Evolutionary conservation across 1,140 invertebrate genomes (phyloP), one percentile per base, ranked within the genome.

Genomic region (Octopus bimaculoides): DNA sequence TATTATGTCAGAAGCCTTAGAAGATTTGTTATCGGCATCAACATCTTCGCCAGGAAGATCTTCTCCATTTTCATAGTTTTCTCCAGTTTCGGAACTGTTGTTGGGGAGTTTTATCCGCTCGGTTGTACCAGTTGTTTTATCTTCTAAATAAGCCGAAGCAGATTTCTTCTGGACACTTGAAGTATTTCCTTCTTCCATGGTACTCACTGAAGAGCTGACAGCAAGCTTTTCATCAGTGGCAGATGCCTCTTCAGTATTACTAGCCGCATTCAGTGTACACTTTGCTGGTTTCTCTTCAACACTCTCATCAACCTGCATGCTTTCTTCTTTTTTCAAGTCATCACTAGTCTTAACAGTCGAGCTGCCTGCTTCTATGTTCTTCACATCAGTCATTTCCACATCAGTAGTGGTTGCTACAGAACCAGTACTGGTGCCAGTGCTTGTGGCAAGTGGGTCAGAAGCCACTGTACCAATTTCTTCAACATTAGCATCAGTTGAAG

Each of bases 1-100:
- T 66, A 89, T 83, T 12, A 87, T 79, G 12, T 78, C 69, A n/a
- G 61, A 71, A 52, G 71, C 80, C 41, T 79, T 79, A 1, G 54
- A 26, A 6, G 26, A 41, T 71, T 52, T 54, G 52, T 41, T 54
- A 52, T n/a, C 4, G 52, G 56, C 52, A 26, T 66, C 52, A 53
- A 69, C 75, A 10, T 74, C 14, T 41, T 69, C n/a, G 61, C 78
- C 41, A 79, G 52, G n/a, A 78, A 20, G 6, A 71, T 82, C 81
- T 79, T 79, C 81, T 12, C 20, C 61, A 17, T 78, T 73, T 20
- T 71, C 66, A 41, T 41, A 41, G 5, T 6, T 71, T 5, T 71
- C 20, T 10, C 74, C 52, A 80, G 56, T 53, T 77, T 69, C 56
- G 20, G 74, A 61, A 77, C 74, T 53, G 26, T 71, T 71, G 66